phyloP scores from a whole-genome alignment of 2,888 invertebrate genomes.

The Stenolophus ochropezus region DNA sequence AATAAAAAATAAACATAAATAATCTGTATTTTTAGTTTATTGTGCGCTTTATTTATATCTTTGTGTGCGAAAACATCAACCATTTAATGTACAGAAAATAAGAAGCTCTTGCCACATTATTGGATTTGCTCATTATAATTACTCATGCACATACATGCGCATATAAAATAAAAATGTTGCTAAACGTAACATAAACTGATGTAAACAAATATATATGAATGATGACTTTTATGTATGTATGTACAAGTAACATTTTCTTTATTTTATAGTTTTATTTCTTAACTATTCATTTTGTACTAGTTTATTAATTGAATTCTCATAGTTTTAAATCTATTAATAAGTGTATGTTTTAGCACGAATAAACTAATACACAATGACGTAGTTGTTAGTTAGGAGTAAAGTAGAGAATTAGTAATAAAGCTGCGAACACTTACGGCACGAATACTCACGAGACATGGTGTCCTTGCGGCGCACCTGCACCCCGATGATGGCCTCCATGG shows the following conservation, averaged over 20 bases:
- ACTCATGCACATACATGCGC: constrained; percentile 49
- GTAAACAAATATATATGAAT: constrained; percentile 36
- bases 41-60: background rate
- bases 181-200: constrained; percentile 21
- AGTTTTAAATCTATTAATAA: background rate
- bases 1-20: constrained; percentile 8
- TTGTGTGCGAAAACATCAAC: constrained; percentile 17
- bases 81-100: constrained; percentile 4
- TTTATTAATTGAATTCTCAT: background rate
- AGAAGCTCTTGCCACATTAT: constrained; percentile 36
- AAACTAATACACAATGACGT: constrained; percentile 16
- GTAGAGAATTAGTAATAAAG: constrained; percentile 38
- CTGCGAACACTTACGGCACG: constrained; percentile 80
- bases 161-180: constrained; percentile 40
- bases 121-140: constrained; percentile 41
- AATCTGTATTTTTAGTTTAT: background rate
- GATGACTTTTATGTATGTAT: constrained; percentile 5
- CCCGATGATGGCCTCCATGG: constrained; percentile 99
- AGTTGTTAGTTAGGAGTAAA: constrained; percentile 17
- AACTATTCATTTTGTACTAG: constrained; percentile 15
- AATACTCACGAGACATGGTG: constrained; percentile 89
- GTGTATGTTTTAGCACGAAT: constrained; percentile 1
- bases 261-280: background rate
- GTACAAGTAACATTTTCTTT: constrained; percentile 13
- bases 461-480: constrained; percentile 91